phyloP scores from a whole-genome alignment of 2,888 invertebrate species.

The Keiferia lycopersicella region DNA sequence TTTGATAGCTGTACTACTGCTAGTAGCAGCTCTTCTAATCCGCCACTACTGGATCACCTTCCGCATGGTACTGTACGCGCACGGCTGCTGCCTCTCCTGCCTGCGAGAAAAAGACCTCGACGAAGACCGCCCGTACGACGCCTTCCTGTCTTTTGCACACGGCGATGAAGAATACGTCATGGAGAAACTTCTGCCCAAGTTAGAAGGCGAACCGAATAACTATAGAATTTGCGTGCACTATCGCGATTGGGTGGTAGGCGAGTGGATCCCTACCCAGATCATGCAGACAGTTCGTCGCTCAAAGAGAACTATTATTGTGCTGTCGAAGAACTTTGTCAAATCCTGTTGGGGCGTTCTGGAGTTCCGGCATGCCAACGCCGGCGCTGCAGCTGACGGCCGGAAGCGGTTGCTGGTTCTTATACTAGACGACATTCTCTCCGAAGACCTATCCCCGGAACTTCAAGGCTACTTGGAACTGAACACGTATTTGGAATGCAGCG shows the following conservation, averaged over 20 bases:
- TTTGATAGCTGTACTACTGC: background rate
- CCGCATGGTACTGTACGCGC: constrained; percentile 11
- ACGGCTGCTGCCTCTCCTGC: constrained; percentile 13
- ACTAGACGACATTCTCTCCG: constrained; percentile 11
- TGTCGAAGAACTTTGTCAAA: constrained; percentile 23
- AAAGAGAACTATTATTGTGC: constrained; percentile 22
- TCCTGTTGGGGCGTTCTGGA: constrained; percentile 23
- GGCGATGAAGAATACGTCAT: constrained; percentile 19
- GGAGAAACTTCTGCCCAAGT: constrained; percentile 3
- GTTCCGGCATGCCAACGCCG: constrained; percentile 17
- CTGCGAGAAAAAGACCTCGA: constrained; percentile 14
- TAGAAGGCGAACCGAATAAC: constrained; percentile 13
- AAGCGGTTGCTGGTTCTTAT: constrained; percentile 12
- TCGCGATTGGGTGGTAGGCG: constrained; percentile 22
- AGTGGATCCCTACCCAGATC: constrained; percentile 23
- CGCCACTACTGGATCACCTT: constrained; percentile 16
- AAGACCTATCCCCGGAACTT: constrained; percentile 9
- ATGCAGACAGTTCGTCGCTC: constrained; percentile 14
- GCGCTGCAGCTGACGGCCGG: background rate
- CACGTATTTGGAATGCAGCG: constrained; percentile 22
- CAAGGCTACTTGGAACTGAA: constrained; percentile 8
- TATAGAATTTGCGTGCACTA: constrained; percentile 21
- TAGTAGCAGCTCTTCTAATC: constrained; percentile 2
- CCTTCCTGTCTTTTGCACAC: constrained; percentile 27
- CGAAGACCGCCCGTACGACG: constrained; percentile 20